Base-by-base conservation (phyloP, 2,113 vertebrate genomes). In the Oplegnathus fasciatus region DNA sequence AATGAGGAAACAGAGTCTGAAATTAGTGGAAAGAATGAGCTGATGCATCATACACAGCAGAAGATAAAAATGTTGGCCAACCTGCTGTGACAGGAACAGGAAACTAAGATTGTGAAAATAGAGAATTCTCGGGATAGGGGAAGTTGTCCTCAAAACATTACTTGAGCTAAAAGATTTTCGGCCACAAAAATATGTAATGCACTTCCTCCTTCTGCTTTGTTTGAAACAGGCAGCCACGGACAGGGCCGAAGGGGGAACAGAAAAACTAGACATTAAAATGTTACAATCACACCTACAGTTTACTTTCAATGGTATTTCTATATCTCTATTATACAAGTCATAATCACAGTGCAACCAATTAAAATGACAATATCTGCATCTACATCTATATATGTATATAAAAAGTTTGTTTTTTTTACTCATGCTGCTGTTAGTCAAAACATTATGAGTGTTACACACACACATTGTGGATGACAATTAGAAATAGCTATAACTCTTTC, bases 201-300 rank as follows among this genome's bases (percentile, higher is more conserved):
- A 60, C 46, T 83, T 89, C 80, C 72, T 77, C n/a, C 46, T 70
- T 5, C 34, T 40, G 5, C 42, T 52, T 26, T n/a, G 57, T 11
- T 44, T 62, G 26, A 26, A 55, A 69, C 32, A 32, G 6, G 32
- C n/a, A 28, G 54, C 37, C 48, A 15, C 64, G 11, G 24, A 18
- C n/a, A 30, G 50, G 6, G n/a, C 28, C 1, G 2, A 32, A 13
- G 4, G 6, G 4, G 9, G 13, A 52, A 57, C 4, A n/a, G 8
- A 57, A 30, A 18, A 5, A 54, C 4, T 52, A 7, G 10, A 18
- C 55, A 75, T 14, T 14, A 5, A 14, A 22, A 75, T 46, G 9
- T 15, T 42, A n/a, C n/a, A n/a, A n/a, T 26, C 10, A 4, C 9
- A 40, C 6, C 48, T 37, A n/a, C 13, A 54, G 20, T 34, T 40